Evolutionary conservation across 2,888 invertebrate species (phyloP), one percentile per base, ranked within the genome.

Genomic region (Taenaris catops): DNA sequence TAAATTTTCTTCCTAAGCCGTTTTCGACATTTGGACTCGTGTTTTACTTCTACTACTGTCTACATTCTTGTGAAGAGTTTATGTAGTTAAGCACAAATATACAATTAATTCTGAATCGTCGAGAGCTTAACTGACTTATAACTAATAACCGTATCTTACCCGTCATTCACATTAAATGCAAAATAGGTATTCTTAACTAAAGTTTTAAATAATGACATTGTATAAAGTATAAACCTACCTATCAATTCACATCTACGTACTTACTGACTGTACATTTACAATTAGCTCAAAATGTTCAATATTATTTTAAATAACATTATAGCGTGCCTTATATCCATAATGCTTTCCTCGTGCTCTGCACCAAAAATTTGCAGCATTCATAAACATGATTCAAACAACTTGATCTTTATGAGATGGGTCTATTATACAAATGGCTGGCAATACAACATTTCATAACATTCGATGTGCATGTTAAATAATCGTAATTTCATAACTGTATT

Each of bases 401-500:
- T 34, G 36, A 37, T 40, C 28, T 34, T 46, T 42, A 43, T 33
- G 17, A 40, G 40, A 43, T 43, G 40, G 39, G 33, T 18, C 40
- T 37, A 43, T 44, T 48, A 46, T 44, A 40, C 25, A 44, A 41
- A 44, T 35, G 34, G 34, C 36, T 29, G 24, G 42, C 21, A 44
- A 41, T 34, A 29, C 10, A 26, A 34, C 11, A 42, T 46, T 46
- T 41, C 42, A 40, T 37, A 50, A 50, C 38, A 28, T 44, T 41
- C 31, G 38, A 29, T 42, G 42, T 46, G 43, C 48, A 47, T 51
- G 42, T 51, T 40, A 51, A 53, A 56, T 63, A 55, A 67, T 63
- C 60, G 63, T 60, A 60, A 69, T 73, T 76, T 65, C 65, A 65
- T 76, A 75, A 45, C 43, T 29, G 42, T 47, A 41, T 43, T 35